phyloP scores from a whole-genome alignment of 2,797 vertebrate species.

The Macrochelys suwanniensis region DNA sequence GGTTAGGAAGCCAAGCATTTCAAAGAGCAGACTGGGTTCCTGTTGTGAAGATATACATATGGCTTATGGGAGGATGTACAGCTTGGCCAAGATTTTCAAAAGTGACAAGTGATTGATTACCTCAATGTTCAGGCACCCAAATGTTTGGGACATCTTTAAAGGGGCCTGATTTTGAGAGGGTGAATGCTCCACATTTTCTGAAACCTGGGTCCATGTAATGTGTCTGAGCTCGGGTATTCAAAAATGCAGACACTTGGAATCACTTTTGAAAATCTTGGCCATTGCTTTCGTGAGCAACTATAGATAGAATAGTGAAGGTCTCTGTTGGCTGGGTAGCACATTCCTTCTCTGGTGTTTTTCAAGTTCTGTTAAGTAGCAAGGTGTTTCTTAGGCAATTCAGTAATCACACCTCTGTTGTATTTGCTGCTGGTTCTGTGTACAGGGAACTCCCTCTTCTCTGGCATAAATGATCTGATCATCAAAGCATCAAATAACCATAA shows the following conservation, averaged over 20 bases:
- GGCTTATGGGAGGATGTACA: conserved; percentile 11
- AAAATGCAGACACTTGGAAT: background rate
- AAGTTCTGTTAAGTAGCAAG: background rate
- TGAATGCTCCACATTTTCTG: background rate
- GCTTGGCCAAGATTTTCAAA: background rate
- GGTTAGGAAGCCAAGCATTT: conserved; percentile 70
- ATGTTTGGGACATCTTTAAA: conserved; percentile 22
- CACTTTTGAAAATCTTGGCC: conserved; percentile 27
- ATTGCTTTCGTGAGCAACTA: background rate
- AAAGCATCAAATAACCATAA: conserved; percentile 60
- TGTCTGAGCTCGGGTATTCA: conserved; percentile 11
- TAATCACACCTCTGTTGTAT: background rate
- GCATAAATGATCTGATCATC: conserved; percentile 44
- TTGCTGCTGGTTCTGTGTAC: background rate
- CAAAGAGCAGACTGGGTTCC: conserved; percentile 61
- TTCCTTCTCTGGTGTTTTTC: background rate
- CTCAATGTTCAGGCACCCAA: background rate
- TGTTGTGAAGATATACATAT: conserved; percentile 44
- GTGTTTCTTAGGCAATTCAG: background rate
- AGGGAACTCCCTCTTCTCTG: conserved; percentile 55
- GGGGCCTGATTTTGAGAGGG: background rate
- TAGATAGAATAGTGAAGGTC: background rate
- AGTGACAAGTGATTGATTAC: background rate
- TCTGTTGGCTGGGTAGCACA: background rate
- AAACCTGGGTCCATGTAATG: background rate